Percentiles rank a stretch among this genome's conserved stretches.
phyloP scores from a whole-genome alignment of 30 jellyfish, hydroid and myxozoan genomes.

The Turritopsis rubra region DNA sequence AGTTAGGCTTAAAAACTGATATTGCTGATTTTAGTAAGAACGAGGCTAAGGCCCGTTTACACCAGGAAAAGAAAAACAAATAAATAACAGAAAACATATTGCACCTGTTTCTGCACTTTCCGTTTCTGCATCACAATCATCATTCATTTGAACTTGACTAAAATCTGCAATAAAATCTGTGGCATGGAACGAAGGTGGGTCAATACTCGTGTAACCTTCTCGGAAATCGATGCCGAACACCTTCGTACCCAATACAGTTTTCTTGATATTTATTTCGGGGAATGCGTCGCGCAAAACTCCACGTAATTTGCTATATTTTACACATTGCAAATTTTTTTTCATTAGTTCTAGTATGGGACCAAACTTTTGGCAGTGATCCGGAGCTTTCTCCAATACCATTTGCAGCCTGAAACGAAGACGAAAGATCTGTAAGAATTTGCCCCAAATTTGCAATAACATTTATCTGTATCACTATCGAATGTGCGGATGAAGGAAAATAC shows the following conservation, averaged over 20 bases:
- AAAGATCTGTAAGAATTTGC: not conserved
- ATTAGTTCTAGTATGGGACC: not conserved
- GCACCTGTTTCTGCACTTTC: not conserved
- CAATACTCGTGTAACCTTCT: conserved; percentile 9
- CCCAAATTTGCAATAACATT: too few species aligned
- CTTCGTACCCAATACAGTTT: not conserved
- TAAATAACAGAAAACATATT: not conserved
- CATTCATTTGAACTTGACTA: conserved; percentile 24
- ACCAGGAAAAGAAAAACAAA: not conserved
- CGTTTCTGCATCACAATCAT: not conserved
- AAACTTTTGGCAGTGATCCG: conserved; percentile 19
- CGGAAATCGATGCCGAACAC: conserved; percentile 22
- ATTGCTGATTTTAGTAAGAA: too few species aligned
- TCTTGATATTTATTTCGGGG: conserved; percentile 8
- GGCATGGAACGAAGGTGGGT: conserved; percentile 12
- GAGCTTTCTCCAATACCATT: not conserved
- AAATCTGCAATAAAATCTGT: conserved; percentile 21
- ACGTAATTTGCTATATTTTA: not conserved
- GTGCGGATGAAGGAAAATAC: not conserved
- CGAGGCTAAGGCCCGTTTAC: too few species aligned
- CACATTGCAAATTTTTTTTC: conserved; percentile 1
- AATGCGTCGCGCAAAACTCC: conserved; percentile 14
- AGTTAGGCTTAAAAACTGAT: too few species aligned
- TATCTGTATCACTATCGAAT: too few species aligned
- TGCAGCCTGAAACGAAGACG: not conserved